Percentiles rank a stretch among this genome's conserved stretches.
Evolutionary conservation across 2,888 invertebrate species (phyloP).

Genomic region (Drosophila pegasa): DNA sequence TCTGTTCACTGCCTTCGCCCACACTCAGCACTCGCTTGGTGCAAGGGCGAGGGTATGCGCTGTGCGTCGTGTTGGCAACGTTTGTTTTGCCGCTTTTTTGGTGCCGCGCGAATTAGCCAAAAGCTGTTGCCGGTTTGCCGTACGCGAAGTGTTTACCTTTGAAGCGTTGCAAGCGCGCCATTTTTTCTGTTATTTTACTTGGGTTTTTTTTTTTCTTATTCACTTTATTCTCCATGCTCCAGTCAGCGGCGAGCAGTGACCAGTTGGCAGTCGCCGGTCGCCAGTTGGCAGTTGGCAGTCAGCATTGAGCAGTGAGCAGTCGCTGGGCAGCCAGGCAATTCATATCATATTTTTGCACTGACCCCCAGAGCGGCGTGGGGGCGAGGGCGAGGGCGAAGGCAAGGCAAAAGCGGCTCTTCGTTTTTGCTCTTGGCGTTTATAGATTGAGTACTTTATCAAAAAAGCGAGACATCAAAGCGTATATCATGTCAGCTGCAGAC

Average conservation of each 20-base stretch:
- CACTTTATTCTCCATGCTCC: constrained; percentile 37
- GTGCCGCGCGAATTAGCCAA: constrained; percentile 74
- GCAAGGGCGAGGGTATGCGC: background rate
- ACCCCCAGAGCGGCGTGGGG: constrained; percentile 38
- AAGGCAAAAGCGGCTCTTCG: constrained; percentile 57
- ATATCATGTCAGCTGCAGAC: constrained; percentile 75
- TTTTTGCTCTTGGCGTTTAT: constrained; percentile 76
- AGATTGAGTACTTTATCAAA: constrained; percentile 80
- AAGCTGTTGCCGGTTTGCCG: constrained; percentile 61
- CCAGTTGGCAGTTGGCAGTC: constrained; percentile 28
- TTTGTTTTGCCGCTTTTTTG: constrained; percentile 41
- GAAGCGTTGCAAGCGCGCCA: constrained; percentile 71
- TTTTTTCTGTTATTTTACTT: constrained; percentile 57
- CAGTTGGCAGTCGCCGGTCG: constrained; percentile 29
- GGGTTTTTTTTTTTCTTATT: constrained; percentile 16
- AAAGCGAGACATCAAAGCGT: constrained; percentile 79
- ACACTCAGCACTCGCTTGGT: background rate
- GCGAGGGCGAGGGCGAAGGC: constrained; percentile 8
- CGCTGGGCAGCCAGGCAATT: constrained; percentile 57
- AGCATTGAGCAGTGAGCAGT: constrained; percentile 40
- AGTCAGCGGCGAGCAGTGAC: constrained; percentile 19
- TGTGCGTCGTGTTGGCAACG: background rate
- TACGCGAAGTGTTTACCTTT: constrained; percentile 72
- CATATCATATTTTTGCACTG: constrained; percentile 74
- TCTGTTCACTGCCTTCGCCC: too few species aligned